phyloP scores from a whole-genome alignment of 2,888 invertebrate genomes.

The Drosophila emarginata region DNA sequence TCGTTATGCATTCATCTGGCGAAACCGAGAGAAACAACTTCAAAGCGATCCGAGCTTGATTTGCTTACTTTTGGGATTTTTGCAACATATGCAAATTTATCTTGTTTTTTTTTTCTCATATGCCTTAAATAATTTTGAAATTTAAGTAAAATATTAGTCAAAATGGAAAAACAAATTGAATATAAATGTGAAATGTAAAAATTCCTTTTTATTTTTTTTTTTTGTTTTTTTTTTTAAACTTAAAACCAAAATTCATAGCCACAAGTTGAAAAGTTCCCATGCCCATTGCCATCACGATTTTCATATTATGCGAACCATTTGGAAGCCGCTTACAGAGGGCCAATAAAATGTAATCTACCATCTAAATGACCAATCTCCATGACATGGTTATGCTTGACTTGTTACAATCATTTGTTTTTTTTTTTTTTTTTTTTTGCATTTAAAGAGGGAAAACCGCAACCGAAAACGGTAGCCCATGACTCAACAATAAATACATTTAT shows the following conservation, averaged over 20 bases:
- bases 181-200: neutral
- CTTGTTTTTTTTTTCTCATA: neutral
- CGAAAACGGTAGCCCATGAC: slow-evolving; percentile 14
- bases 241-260: too few relatives aligned
- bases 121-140: slow-evolving; percentile 31
- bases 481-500: slow-evolving; percentile 31
- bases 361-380: slow-evolving; percentile 66
- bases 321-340: slow-evolving; percentile 58
- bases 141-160: slow-evolving; percentile 13
- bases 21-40: slow-evolving; percentile 52
- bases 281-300: slow-evolving; percentile 54
- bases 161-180: slow-evolving; percentile 5
- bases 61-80: slow-evolving; percentile 24
- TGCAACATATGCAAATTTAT: slow-evolving; percentile 54
- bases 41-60: slow-evolving; percentile 47
- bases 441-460: slow-evolving; percentile 44
- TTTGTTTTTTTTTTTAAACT: too few relatives aligned
- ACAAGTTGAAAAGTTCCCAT: slow-evolving; percentile 7
- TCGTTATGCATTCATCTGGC: slow-evolving; percentile 45
- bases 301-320: slow-evolving; percentile 75
- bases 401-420: slow-evolving; percentile 53
- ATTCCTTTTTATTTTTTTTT: neutral
- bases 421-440: slow-evolving; percentile 3
- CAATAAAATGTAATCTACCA: slow-evolving; percentile 75
- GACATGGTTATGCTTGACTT: slow-evolving; percentile 43